Percentiles rank a stretch among this genome's conserved stretches.
phyloP scores from a whole-genome alignment of 2,888 invertebrate genomes.

The Rhodophaea formosa region DNA sequence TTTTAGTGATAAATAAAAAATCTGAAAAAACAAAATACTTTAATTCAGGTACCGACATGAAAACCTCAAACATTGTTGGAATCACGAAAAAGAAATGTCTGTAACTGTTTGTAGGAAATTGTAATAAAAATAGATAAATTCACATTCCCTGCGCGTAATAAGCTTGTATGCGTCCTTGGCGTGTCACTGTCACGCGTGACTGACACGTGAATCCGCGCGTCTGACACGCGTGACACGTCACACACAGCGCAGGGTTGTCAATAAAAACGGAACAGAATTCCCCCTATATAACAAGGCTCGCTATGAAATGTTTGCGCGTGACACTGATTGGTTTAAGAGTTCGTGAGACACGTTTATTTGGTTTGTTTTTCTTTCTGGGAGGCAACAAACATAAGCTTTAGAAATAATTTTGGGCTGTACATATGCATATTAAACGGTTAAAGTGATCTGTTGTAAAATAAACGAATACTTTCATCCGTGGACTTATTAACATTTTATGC shows the following conservation, averaged over 20 bases:
- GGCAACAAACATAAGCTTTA: no score
- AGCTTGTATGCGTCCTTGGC: neutral
- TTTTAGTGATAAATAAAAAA: no score
- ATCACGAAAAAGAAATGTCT: no score
- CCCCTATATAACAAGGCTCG: neutral
- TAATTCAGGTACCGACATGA: no score
- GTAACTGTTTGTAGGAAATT: neutral
- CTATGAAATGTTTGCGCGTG: neutral
- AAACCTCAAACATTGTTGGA: no score
- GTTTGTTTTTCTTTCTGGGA: neutral
- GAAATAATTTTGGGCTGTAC: no score
- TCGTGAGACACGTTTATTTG: neutral
- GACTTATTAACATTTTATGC: no score
- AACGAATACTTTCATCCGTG: no score
- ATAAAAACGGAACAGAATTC: neutral
- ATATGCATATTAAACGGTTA: no score
- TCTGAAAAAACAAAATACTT: no score
- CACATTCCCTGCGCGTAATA: neutral
- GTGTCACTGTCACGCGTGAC: conserved; percentile 2
- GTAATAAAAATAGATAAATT: neutral
- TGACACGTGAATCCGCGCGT: conserved; percentile 12
- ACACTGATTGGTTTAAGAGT: neutral
- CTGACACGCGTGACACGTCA: neutral
- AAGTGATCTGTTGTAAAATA: no score
- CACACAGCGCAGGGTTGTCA: neutral